Percentiles rank a stretch among this genome's conserved stretches.
These are phyloP conservation scores for Sitta carolinensis DNA, from an alignment of 2,797 vertebrate species.

Conservation along the genomic window DNA sequence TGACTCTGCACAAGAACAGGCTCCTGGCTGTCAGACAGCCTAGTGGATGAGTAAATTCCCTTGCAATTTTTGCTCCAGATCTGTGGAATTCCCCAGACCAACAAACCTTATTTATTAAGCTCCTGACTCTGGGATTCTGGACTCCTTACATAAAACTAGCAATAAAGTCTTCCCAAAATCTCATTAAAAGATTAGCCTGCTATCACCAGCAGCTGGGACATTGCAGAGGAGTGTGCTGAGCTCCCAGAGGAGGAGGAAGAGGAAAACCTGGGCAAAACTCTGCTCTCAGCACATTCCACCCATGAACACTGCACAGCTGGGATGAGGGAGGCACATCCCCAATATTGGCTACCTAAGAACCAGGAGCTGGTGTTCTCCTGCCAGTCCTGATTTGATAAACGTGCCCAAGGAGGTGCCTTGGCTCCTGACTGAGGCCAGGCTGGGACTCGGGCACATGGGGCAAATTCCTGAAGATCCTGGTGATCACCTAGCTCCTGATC, in stretches of 20 bases:
- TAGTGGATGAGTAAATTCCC: not conserved
- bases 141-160: not conserved
- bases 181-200: constrained; percentile 60
- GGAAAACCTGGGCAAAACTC: not conserved
- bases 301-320: not conserved
- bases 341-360: not conserved
- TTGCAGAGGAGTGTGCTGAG: not conserved
- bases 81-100: not conserved
- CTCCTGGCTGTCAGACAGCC: not conserved
- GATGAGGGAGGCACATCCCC: not conserved
- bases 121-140: not conserved
- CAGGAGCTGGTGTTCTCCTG: not conserved
- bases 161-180: constrained; percentile 34
- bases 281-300: not conserved
- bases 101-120: not conserved
- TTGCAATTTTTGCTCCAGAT: not conserved
- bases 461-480: not conserved
- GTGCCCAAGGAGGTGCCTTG: not conserved
- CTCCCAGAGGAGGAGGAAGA: not conserved
- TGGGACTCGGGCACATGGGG: not conserved
- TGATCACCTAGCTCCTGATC: not conserved
- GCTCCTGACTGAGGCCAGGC: not conserved
- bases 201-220: constrained; percentile 13
- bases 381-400: not conserved
- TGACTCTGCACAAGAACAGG: not conserved